Conservation (phyloP, 1,140 invertebrate genomes). For the Cotesia typhae region DNA sequence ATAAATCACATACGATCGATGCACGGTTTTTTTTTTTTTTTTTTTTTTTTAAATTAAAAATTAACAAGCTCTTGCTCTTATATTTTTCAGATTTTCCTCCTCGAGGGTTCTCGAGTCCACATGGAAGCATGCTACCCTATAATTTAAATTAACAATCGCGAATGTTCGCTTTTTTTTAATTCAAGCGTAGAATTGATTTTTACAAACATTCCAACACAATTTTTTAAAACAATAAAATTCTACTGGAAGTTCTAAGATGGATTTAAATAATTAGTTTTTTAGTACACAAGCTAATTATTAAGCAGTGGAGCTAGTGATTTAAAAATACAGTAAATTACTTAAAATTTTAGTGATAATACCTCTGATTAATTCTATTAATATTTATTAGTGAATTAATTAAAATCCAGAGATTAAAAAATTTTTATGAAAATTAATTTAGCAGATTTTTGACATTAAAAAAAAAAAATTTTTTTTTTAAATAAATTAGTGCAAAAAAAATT, state of each 20-base stretch:
- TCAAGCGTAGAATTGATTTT: constrained; percentile 14
- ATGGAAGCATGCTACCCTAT: constrained; percentile 19
- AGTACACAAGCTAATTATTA: constrained; percentile 1
- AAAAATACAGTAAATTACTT: too few species aligned
- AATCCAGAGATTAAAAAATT: too few species aligned
- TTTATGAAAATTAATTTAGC: too few species aligned
- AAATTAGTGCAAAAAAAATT: too few species aligned
- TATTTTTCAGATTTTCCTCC: background rate
- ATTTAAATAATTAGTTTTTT: constrained; percentile 15
- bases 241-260: constrained; percentile 33
- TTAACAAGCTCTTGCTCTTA: constrained; percentile 7
- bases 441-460: too few species aligned
- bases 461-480: too few species aligned
- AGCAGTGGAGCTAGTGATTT: background rate
- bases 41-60: constrained; percentile 4
- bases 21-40: constrained; percentile 1
- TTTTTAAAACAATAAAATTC: background rate
- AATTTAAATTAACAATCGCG: constrained; percentile 16
- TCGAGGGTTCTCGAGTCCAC: background rate
- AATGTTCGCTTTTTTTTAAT: constrained; percentile 4
- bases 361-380: too few species aligned
- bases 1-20: constrained; percentile 25
- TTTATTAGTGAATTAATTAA: too few species aligned
- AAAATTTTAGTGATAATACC: too few species aligned
- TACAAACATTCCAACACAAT: background rate